A percentile compares a stretch with the other conserved stretches of the same genome.
These are phyloP conservation scores for Copidosoma aretas DNA, from an alignment of 2,888 invertebrate genomes.

Conservation along the genomic window DNA sequence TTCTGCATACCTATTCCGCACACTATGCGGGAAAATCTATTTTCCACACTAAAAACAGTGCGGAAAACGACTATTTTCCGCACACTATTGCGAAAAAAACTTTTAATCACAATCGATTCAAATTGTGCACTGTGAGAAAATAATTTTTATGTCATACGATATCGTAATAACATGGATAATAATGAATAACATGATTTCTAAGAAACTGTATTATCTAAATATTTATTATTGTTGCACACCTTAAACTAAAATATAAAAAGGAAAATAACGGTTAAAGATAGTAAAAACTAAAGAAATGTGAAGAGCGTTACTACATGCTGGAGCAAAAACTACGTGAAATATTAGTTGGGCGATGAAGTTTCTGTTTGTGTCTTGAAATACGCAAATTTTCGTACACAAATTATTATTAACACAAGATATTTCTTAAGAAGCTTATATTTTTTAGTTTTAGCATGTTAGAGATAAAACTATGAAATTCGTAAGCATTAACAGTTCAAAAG, in stretches of 20 bases:
- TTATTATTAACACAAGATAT: too few species aligned
- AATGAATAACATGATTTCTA: background rate
- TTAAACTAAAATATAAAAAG: background rate
- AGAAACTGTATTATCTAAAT: slow-evolving; percentile 2
- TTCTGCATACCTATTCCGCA: too few species aligned
- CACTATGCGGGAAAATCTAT: too few species aligned
- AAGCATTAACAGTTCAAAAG: too few species aligned
- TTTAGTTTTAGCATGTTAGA: slow-evolving; percentile 27
- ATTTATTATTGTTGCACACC: background rate
- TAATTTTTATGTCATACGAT: background rate
- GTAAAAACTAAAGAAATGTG: slow-evolving; percentile 15
- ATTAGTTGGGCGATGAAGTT: too few species aligned
- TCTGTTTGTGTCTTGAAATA: too few species aligned
- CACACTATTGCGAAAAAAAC: too few species aligned
- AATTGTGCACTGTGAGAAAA: background rate
- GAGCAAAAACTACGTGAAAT: slow-evolving; percentile 52
- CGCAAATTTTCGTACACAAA: too few species aligned
- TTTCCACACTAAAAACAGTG: too few species aligned
- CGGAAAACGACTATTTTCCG: too few species aligned
- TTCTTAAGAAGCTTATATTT: too few species aligned
- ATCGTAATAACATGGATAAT: background rate
- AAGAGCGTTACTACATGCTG: slow-evolving; percentile 48
- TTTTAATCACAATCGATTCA: background rate
- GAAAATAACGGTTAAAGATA: slow-evolving; percentile 18
- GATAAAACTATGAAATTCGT: slow-evolving; percentile 47